phyloP scores from a whole-genome alignment of 1,140 invertebrate genomes.

The silkworm (Bombyx mori) region DNA sequence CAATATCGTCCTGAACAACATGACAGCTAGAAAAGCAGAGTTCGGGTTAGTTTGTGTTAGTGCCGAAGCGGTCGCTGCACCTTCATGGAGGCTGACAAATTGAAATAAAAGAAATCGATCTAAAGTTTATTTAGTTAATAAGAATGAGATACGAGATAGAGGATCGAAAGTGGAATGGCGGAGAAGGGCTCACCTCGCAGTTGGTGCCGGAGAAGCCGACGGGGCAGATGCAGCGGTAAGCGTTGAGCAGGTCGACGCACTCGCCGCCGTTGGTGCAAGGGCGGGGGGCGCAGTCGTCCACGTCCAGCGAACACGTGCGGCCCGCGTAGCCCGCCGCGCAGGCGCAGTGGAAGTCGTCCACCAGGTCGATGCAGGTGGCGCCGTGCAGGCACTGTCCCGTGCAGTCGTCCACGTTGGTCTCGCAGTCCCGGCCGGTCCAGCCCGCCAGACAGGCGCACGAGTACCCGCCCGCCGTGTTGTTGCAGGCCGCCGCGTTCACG shows the following conservation, averaged over 20 bases:
- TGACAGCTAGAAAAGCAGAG: constrained; percentile 59
- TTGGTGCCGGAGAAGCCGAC: constrained; percentile 85
- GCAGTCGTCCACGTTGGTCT: constrained; percentile 91
- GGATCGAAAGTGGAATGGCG: not conserved
- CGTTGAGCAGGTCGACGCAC: constrained; percentile 86
- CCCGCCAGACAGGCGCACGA: constrained; percentile 85
- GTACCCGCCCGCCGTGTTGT: constrained; percentile 87
- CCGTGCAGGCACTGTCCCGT: constrained; percentile 89
- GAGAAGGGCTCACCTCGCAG: constrained; percentile 76
- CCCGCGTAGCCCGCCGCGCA: constrained; percentile 85
- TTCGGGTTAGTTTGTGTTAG: constrained; percentile 46
- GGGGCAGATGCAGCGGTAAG: constrained; percentile 86
- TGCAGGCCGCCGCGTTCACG: constrained; percentile 85
- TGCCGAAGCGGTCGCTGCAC: constrained; percentile 18
- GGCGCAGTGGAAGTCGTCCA: constrained; percentile 87
- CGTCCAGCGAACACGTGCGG: constrained; percentile 78
- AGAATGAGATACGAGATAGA: constrained; percentile 1
- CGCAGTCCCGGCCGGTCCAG: constrained; percentile 90
- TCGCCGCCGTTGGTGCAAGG: constrained; percentile 90
- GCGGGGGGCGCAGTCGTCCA: constrained; percentile 80
- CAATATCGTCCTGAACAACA: constrained; percentile 60
- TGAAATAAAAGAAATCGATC: not conserved
- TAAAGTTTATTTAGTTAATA: too few relatives aligned
- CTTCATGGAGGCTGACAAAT: constrained; percentile 4
- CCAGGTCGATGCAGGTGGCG: constrained; percentile 87